phyloP scores from a whole-genome alignment of 2,888 invertebrate species.

The Protophormia terraenovae region DNA sequence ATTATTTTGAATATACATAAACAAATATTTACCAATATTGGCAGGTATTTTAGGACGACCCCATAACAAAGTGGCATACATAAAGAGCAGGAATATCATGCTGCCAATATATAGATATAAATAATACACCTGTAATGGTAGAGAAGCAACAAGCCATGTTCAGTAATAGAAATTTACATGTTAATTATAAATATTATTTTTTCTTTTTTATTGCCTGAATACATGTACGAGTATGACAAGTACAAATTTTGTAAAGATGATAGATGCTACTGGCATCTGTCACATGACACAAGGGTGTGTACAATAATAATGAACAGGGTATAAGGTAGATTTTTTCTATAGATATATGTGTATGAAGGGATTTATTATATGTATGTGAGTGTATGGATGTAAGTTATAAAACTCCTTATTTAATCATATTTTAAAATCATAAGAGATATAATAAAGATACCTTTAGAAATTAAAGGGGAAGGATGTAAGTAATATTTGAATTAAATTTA shows the following conservation, averaged over 20 bases:
- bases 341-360: not conserved
- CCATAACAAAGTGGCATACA: constrained; percentile 90
- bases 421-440: not conserved
- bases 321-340: constrained; percentile 26
- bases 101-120: constrained; percentile 93
- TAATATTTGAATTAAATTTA: not conserved
- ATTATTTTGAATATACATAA: not conserved
- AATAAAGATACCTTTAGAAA: not conserved
- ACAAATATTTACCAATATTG: constrained; percentile 83
- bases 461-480: not conserved
- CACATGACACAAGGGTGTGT: constrained; percentile 25
- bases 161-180: constrained; percentile 53
- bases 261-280: constrained; percentile 22
- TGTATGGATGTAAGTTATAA: not conserved
- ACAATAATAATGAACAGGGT: not conserved
- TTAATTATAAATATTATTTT: constrained; percentile 48
- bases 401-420: not conserved
- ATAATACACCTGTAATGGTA: constrained; percentile 87
- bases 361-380: too few relatives aligned
- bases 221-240: not conserved
- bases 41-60: constrained; percentile 84
- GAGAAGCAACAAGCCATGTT: not conserved
- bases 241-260: constrained; percentile 29
- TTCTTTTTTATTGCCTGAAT: not conserved
- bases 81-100: constrained; percentile 91